Conservation (phyloP, 2,888 invertebrate genomes). For the Apodemia mormo region DNA sequence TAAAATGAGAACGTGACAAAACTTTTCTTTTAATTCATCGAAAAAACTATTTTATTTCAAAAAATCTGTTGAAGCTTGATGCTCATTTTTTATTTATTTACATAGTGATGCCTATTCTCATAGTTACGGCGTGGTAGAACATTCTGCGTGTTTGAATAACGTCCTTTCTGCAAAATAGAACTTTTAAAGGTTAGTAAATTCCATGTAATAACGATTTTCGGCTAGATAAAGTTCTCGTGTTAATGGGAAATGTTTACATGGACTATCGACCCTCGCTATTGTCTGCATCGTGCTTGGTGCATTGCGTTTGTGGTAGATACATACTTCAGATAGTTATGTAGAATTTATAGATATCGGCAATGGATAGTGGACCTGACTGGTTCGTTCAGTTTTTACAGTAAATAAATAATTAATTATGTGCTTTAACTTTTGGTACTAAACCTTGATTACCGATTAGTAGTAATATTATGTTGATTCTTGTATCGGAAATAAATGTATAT, state of each 20-base stretch:
- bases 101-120: conserved; percentile 79
- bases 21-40: conserved; percentile 72
- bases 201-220: conserved; percentile 35
- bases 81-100: conserved; percentile 82
- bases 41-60: conserved; percentile 74
- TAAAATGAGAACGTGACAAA: conserved; percentile 81
- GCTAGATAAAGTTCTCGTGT: conserved; percentile 9
- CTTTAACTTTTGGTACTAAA: too few species aligned
- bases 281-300: conserved; percentile 81
- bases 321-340: conserved; percentile 41
- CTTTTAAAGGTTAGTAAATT: conserved; percentile 71
- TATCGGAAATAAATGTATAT: too few species aligned
- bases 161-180: conserved; percentile 69
- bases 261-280: conserved; percentile 80
- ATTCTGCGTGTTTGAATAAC: conserved; percentile 71
- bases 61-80: conserved; percentile 75
- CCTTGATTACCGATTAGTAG: too few species aligned
- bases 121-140: conserved; percentile 80
- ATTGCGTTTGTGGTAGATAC: conserved; percentile 71
- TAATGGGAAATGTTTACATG: conserved; percentile 44
- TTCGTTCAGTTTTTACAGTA: neutral
- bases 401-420: neutral
- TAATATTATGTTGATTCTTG: too few species aligned
- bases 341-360: conserved; percentile 41
- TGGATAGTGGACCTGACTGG: neutral